These are phyloP conservation scores for Corella eumyota DNA, from an alignment of 23 tunicate genomes.

Conservation along the genomic window DNA sequence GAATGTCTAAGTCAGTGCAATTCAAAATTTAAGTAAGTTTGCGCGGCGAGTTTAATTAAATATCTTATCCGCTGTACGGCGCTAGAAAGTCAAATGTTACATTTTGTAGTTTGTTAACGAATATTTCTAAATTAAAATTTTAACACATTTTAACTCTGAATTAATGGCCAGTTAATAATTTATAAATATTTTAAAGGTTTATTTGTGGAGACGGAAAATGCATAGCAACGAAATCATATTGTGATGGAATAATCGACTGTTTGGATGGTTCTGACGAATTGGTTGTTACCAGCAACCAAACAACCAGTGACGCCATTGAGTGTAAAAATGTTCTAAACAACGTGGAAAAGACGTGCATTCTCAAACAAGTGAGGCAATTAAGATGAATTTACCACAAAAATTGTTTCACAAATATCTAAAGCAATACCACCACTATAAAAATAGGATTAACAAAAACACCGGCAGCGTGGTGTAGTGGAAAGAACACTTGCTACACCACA, in stretches of 20 bases:
- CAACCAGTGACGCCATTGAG: background rate
- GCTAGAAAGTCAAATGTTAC: no score
- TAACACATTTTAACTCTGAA: no score
- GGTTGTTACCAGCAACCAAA: background rate
- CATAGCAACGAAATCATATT: background rate
- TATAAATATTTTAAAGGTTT: background rate
- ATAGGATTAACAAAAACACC: no score
- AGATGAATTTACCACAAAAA: no score
- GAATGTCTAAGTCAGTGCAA: slow-evolving; percentile 12
- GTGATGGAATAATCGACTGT: slow-evolving; percentile 19
- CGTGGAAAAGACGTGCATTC: slow-evolving; percentile 6
- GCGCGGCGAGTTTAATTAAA: background rate
- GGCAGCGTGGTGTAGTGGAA: no score
- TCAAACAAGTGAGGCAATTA: slow-evolving; percentile 2
- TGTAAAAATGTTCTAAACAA: slow-evolving; percentile 9
- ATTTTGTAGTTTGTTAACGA: background rate
- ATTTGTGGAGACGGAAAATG: slow-evolving; percentile 18
- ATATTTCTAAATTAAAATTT: background rate
- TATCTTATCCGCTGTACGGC: no score
- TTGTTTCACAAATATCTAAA: no score
- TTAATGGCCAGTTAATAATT: no score
- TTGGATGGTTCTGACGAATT: slow-evolving; percentile 15
- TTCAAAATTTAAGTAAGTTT: slow-evolving; percentile 9
- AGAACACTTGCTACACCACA: no score
- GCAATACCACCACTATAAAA: no score